These are phyloP conservation scores for Holothuria leucospilota DNA, from an alignment of 53 echinoderm and acorn worm species.

Conservation along the genomic window DNA sequence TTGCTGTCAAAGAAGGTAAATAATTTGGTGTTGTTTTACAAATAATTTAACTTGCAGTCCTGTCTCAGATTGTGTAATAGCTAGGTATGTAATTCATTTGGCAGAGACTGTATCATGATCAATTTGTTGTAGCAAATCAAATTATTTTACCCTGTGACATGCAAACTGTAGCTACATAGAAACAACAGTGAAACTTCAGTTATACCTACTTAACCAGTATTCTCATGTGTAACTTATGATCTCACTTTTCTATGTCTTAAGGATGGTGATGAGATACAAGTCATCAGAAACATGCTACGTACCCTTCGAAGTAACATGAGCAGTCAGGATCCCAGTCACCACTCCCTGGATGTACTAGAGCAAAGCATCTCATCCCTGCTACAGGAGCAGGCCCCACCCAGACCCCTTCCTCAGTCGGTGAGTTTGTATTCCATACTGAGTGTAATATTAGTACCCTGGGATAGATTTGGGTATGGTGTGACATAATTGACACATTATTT, in stretches of 20 bases:
- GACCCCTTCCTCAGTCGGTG: not conserved
- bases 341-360: conserved; percentile 87
- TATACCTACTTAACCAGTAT: too few relatives aligned
- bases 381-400: conserved; percentile 4
- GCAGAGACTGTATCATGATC: too few relatives aligned
- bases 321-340: conserved; percentile 91
- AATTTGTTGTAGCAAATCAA: not conserved
- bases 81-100: too few relatives aligned
- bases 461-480: too few relatives aligned
- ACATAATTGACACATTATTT: too few relatives aligned
- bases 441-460: too few relatives aligned
- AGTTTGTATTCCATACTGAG: not conserved
- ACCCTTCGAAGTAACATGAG: conserved; percentile 84
- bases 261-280: conserved; percentile 85
- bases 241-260: conserved; percentile 35
- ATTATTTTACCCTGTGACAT: not conserved
- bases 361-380: conserved; percentile 60
- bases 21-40: too few relatives aligned
- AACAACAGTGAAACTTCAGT: not conserved
- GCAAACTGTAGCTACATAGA: not conserved
- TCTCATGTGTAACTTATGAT: not conserved
- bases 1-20: too few relatives aligned
- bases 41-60: too few relatives aligned
- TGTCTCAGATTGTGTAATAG: too few relatives aligned
- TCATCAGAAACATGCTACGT: conserved; percentile 77